Conservation (phyloP, 2,888 invertebrate genomes). For the Phasia obesa region DNA sequence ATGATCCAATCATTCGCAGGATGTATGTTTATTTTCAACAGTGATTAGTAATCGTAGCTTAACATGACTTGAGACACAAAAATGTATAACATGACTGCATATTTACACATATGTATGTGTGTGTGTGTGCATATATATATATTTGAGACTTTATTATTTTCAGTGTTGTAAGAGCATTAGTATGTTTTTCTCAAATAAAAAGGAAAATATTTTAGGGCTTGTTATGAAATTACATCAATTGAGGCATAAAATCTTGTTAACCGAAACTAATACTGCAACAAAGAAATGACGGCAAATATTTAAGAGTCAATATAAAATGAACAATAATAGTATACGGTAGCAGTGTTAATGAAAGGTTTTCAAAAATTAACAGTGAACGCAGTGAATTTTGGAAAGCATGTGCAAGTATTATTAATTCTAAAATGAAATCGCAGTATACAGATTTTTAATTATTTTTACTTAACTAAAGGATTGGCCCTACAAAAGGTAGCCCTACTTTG, state of each 20-base stretch:
- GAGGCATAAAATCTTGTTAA: conserved; percentile 67
- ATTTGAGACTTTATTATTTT: conserved; percentile 36
- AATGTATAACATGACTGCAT: conserved; percentile 19
- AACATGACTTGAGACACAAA: conserved; percentile 6
- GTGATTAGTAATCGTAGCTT: conserved; percentile 54
- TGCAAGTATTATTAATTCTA: too few species aligned
- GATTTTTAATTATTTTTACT: too few species aligned
- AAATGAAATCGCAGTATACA: too few species aligned
- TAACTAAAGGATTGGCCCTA: too few species aligned
- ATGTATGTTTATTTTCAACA: conserved; percentile 36
- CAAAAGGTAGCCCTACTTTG: too few species aligned
- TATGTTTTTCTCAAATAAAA: not conserved
- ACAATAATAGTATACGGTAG: too few species aligned
- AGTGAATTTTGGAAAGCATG: too few species aligned
- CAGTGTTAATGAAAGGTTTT: too few species aligned
- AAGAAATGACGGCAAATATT: conserved; percentile 16
- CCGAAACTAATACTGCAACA: conserved; percentile 52
- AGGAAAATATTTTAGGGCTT: conserved; percentile 38
- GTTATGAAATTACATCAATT: conserved; percentile 55
- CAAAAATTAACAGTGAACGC: too few species aligned
- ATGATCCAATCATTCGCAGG: conserved; percentile 24
- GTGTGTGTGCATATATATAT: not conserved
- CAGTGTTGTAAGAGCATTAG: conserved; percentile 45
- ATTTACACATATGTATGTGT: too few species aligned
- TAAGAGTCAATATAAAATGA: not conserved